These are phyloP conservation scores for Diorhabda elongata DNA, from an alignment of 1,140 invertebrate species.

Conservation along the genomic window DNA sequence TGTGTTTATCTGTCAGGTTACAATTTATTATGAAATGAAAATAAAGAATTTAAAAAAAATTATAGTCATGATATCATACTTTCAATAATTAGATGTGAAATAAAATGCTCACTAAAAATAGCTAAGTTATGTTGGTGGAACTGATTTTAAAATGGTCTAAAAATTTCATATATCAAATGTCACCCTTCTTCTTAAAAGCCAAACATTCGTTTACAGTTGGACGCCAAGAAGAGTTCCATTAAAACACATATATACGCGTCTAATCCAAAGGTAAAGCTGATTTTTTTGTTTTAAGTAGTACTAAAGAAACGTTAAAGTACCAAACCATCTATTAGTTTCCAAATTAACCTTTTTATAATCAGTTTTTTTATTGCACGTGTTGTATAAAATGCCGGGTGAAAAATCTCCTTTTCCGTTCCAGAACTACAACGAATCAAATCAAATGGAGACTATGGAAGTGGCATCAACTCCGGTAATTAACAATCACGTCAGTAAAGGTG, in stretches of 20 bases:
- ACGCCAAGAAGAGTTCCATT: slow-evolving; percentile 5
- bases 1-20: too few species aligned
- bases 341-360: background rate
- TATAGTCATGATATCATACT: too few species aligned
- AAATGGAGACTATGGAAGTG: slow-evolving; percentile 33
- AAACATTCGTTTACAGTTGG: slow-evolving; percentile 12
- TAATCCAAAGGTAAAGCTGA: slow-evolving; percentile 5
- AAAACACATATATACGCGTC: background rate
- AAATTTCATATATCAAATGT: background rate
- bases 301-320: background rate
- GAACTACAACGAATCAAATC: slow-evolving; percentile 13
- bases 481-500: slow-evolving; percentile 28
- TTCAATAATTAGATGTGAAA: too few species aligned
- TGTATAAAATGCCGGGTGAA: slow-evolving; percentile 11
- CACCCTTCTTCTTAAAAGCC: slow-evolving; percentile 9
- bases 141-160: background rate
- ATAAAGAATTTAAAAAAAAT: too few species aligned
- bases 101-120: too few species aligned
- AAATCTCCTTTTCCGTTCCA: slow-evolving; percentile 9
- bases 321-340: too few species aligned
- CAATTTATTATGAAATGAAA: too few species aligned
- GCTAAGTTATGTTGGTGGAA: too few species aligned
- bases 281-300: background rate
- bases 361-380: slow-evolving; percentile 14
- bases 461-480: slow-evolving; percentile 16